phyloP scores from a whole-genome alignment of 2,888 invertebrate genomes.

The Hyppa rectilinea region DNA sequence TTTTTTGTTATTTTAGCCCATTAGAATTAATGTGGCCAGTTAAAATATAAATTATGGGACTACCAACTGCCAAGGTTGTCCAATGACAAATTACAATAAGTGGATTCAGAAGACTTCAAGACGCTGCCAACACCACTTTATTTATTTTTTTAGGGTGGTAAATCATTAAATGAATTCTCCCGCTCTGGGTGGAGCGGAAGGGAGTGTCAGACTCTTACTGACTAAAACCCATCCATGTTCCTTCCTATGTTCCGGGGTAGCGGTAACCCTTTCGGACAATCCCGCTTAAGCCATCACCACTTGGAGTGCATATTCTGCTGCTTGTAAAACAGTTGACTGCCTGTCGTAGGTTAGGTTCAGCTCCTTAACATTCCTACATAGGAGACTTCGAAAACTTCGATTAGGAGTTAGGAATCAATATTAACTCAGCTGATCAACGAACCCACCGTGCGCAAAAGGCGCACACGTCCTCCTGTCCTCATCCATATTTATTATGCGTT shows the following conservation, averaged over 20 bases:
- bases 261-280: too few species aligned
- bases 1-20: background rate
- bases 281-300: too few species aligned
- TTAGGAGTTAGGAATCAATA: background rate
- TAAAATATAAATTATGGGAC: background rate
- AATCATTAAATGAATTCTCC: too few species aligned
- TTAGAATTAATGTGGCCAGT: background rate
- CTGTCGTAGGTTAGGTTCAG: background rate
- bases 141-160: too few species aligned
- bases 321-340: background rate
- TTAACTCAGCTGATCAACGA: background rate
- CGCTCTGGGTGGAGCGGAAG: too few species aligned
- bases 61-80: background rate
- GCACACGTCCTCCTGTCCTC: slow-evolving; percentile 13
- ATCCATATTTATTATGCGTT: slow-evolving; percentile 39
- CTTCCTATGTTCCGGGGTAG: too few species aligned
- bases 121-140: too few species aligned
- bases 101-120: too few species aligned
- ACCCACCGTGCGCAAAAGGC: background rate
- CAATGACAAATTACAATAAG: background rate
- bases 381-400: background rate
- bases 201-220: too few species aligned
- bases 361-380: background rate
- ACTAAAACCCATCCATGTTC: too few species aligned
- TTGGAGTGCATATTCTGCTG: background rate